Evolutionary conservation across 2,113 vertebrate species (phyloP).

Genomic region (Copsychus sechellarum): DNA sequence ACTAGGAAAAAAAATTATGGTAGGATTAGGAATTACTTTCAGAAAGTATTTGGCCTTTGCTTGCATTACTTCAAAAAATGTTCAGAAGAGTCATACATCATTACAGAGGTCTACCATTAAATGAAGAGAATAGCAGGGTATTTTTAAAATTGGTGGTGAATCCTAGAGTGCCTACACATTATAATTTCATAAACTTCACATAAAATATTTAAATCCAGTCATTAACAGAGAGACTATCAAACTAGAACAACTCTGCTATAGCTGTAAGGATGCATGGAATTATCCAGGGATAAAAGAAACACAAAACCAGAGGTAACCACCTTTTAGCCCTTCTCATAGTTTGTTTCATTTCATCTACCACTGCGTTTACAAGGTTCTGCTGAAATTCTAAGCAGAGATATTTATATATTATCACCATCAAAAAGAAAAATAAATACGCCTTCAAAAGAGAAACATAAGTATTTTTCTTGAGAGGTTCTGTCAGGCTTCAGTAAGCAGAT

Average conservation of each 20-base stretch:
- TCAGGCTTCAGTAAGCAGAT: background rate
- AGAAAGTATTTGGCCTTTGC: background rate
- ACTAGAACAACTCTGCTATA: background rate
- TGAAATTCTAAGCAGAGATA: background rate
- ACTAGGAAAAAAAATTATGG: background rate
- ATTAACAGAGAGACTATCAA: background rate
- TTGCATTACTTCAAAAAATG: background rate
- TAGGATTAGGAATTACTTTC: background rate
- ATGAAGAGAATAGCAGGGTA: background rate
- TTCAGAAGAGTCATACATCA: background rate
- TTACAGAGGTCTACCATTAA: background rate
- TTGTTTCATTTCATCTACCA: background rate
- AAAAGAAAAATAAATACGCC: background rate
- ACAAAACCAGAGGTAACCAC: background rate
- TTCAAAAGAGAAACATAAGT: background rate
- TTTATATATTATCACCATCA: background rate
- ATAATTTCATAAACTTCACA: constrained; percentile 3
- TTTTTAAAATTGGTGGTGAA: background rate
- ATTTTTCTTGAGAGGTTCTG: background rate
- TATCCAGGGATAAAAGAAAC: background rate
- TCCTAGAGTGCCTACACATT: background rate
- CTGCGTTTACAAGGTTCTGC: background rate
- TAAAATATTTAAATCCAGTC: constrained; percentile 9
- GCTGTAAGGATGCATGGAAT: background rate
- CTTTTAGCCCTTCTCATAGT: background rate